These are phyloP conservation scores for Panopea generosa DNA, from an alignment of 2,888 invertebrate species.

Conservation along the genomic window DNA sequence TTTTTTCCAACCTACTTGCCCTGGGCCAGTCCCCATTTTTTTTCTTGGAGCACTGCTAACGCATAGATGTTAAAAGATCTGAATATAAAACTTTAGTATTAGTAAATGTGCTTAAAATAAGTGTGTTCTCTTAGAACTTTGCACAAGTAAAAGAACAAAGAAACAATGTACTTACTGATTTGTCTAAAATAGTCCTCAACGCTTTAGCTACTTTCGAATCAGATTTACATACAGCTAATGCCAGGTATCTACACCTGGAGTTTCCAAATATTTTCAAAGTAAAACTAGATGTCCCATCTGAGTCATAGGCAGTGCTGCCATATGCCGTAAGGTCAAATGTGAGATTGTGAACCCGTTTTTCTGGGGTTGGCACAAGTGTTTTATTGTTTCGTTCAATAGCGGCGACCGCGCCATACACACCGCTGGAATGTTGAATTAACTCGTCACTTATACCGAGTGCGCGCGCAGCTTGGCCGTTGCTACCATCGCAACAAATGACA, in stretches of 20 bases:
- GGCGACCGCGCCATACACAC: constrained; percentile 81
- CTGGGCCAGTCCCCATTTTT: too few relatives aligned
- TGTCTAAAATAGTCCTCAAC: constrained; percentile 80
- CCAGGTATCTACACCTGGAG: constrained; percentile 78
- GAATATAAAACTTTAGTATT: too few relatives aligned
- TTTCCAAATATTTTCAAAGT: constrained; percentile 82
- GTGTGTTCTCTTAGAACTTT: too few relatives aligned
- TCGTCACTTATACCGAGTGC: constrained; percentile 81
- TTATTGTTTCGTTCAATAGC: constrained; percentile 75
- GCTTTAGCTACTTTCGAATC: constrained; percentile 81
- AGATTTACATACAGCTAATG: constrained; percentile 79
- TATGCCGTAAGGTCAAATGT: constrained; percentile 81
- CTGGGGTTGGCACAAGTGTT: constrained; percentile 72
- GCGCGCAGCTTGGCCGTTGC: constrained; percentile 75
- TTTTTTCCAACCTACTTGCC: too few relatives aligned
- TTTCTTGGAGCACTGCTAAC: too few relatives aligned
- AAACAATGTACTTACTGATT: constrained; percentile 77
- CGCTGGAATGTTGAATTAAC: constrained; percentile 76
- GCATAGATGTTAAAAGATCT: too few relatives aligned
- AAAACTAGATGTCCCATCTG: constrained; percentile 73
- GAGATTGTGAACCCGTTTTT: constrained; percentile 76
- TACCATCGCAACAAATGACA: constrained; percentile 81
- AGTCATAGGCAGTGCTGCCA: constrained; percentile 64
- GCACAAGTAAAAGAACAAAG: not conserved
- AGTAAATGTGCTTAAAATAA: too few relatives aligned